Evolutionary conservation across 2,797 vertebrate species (phyloP).

Genomic region (Jordanella pulchra): DNA sequence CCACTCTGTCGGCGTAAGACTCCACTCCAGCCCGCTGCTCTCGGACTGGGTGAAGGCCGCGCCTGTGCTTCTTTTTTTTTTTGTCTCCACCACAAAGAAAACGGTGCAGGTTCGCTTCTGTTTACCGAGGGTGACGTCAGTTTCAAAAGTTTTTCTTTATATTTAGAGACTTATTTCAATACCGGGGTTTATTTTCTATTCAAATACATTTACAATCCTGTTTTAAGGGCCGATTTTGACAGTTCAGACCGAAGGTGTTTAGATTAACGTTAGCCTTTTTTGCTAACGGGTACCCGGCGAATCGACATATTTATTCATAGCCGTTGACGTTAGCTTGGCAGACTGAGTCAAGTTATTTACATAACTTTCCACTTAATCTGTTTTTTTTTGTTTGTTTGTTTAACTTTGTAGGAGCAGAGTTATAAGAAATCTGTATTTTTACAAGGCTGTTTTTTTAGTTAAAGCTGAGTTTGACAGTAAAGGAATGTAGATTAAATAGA

Average conservation of each 20-base stretch:
- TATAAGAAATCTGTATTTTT: not conserved
- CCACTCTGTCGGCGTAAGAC: slow-evolving; percentile 25
- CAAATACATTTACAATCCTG: not conserved
- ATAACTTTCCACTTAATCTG: not conserved
- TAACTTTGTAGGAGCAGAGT: not conserved
- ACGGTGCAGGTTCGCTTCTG: slow-evolving; percentile 39
- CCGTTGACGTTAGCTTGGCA: slow-evolving; percentile 27
- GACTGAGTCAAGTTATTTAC: not conserved
- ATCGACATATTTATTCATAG: slow-evolving; percentile 48
- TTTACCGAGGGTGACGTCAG: slow-evolving; percentile 64
- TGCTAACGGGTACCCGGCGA: slow-evolving; percentile 62
- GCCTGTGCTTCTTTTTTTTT: slow-evolving; percentile 65
- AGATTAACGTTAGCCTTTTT: slow-evolving; percentile 59
- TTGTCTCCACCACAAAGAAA: slow-evolving; percentile 74
- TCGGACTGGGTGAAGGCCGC: slow-evolving; percentile 66
- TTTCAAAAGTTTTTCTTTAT: slow-evolving; percentile 51
- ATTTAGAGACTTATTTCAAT: slow-evolving; percentile 24
- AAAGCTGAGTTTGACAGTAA: not conserved
- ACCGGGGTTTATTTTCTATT: rapidly evolving
- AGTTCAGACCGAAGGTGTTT: slow-evolving; percentile 24
- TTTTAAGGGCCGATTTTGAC: not conserved
- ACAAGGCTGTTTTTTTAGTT: not conserved
- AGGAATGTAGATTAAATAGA: not conserved
- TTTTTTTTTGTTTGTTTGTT: too few relatives aligned
- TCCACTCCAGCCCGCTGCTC: slow-evolving; percentile 71